A percentile compares a stretch with the other conserved stretches of the same genome.
Conservation (phyloP, 2,888 invertebrate species). For the Lasioglossum calceatum region DNA sequence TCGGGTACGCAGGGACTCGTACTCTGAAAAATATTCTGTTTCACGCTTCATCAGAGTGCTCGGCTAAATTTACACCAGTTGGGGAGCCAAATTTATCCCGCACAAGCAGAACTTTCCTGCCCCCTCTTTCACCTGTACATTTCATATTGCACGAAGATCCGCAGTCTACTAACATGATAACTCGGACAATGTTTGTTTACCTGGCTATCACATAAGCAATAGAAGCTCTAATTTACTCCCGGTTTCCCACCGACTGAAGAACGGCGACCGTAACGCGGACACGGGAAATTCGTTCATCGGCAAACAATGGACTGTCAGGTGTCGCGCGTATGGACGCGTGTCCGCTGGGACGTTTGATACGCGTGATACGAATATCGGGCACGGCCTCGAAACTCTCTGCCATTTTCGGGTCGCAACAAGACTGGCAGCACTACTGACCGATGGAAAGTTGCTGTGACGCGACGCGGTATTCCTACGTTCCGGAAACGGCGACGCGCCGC, state of each 20-base stretch:
- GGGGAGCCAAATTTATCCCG: background rate
- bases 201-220: background rate
- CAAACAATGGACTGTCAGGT: constrained; percentile 23
- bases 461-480: background rate
- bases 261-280: background rate
- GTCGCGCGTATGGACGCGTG: constrained; percentile 29
- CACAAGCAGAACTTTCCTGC: background rate
- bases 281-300: constrained; percentile 30
- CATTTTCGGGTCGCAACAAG: constrained; percentile 1
- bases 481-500: background rate
- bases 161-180: background rate
- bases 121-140: too few species aligned
- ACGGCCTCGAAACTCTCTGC: constrained; percentile 4
- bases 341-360: constrained; percentile 38
- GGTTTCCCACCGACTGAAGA: too few species aligned
- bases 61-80: background rate
- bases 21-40: background rate
- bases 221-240: background rate
- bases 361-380: constrained; percentile 29
- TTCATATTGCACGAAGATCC: background rate
- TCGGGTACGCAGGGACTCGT: too few species aligned
- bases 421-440: background rate
- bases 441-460: background rate
- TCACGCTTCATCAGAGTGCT: background rate
- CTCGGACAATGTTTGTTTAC: background rate